Percentiles rank a stretch among this genome's conserved stretches.
phyloP scores from a whole-genome alignment of 2,888 invertebrate genomes.

The Dicyrtomina minuta region DNA sequence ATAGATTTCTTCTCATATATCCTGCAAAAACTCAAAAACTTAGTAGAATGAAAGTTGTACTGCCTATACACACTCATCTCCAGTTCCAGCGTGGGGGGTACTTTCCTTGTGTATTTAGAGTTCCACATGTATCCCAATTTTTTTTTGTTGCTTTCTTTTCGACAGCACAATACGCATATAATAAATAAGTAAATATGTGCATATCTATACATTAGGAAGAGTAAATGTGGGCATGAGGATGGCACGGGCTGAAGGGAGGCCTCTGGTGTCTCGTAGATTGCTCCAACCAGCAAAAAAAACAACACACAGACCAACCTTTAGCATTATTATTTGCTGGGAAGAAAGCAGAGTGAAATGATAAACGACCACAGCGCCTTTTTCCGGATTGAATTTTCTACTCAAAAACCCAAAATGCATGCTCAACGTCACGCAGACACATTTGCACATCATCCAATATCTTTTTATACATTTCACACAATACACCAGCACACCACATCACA shows the following conservation, averaged over 20 bases:
- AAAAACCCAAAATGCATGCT: not conserved
- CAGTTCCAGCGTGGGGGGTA: too few relatives aligned
- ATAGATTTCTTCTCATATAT: too few relatives aligned
- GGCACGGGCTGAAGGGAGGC: not conserved
- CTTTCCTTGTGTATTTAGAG: too few relatives aligned
- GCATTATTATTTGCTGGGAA: conserved; percentile 24
- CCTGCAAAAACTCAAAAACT: too few relatives aligned
- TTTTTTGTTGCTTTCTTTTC: too few relatives aligned
- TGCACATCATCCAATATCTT: conserved; percentile 12
- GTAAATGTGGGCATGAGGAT: not conserved
- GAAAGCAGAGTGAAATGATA: conserved; percentile 24
- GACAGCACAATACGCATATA: too few relatives aligned
- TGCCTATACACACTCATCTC: too few relatives aligned
- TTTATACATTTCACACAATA: not conserved
- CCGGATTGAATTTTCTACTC: conserved; percentile 27
- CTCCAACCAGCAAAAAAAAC: not conserved
- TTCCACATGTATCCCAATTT: too few relatives aligned
- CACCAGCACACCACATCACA: not conserved
- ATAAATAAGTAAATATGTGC: too few relatives aligned
- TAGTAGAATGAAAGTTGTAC: too few relatives aligned
- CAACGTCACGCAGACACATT: conserved; percentile 15
- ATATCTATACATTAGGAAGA: too few relatives aligned
- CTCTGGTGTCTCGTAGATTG: too few relatives aligned
- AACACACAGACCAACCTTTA: conserved; percentile 9
- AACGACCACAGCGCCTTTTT: conserved; percentile 23